Evolutionary conservation across 2,888 invertebrate species (phyloP), one percentile per base, ranked within the genome.

Genomic region (Orchesella flavescens): DNA sequence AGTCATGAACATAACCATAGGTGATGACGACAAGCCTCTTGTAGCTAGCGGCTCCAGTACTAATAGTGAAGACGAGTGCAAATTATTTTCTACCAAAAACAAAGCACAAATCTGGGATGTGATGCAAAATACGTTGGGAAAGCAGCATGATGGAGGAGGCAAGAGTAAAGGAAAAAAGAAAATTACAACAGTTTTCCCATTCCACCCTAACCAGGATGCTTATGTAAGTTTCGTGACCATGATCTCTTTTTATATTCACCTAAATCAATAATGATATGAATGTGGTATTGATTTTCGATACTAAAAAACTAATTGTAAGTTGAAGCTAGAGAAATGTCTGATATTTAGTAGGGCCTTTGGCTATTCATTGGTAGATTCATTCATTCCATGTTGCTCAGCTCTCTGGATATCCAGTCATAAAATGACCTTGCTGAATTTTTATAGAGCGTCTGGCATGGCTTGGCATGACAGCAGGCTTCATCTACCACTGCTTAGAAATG

Each of bases 161-260:
- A 73, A 83, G 34, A 74, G 80, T 12, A 79, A 83, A 61, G 79
- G 76, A 44, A 78, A 85, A 44, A 88, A 88, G 78, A 85, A 86
- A 65, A 85, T 87, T 74, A 87, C 87, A 19, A 88, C 87, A 21
- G 83, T 87, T 17, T 80, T 88, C 24, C 88, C 88, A 24, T 88
- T 86, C 77, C 88, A 88, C 84, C 88, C 88, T 15, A 88, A 87
- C 65, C 87, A 87, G 68, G 88, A 87, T 80, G 75, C 87, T 75
- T 86, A 88, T 79, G 87, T 88, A 78, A 85, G 85, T 81, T 3
- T 10, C 34, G 34, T 34, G 34, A 34, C 34, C 34, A 34, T 34
- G 34, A 34, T 34, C 63, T 24, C n/a, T 46, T 68, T 74, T 61
- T 74, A 17, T 23, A 34, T 73, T 44, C n/a, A 13, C 13, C 68